phyloP scores from a whole-genome alignment of 2,888 invertebrate species.

The Hydroisotoma schaefferi region DNA sequence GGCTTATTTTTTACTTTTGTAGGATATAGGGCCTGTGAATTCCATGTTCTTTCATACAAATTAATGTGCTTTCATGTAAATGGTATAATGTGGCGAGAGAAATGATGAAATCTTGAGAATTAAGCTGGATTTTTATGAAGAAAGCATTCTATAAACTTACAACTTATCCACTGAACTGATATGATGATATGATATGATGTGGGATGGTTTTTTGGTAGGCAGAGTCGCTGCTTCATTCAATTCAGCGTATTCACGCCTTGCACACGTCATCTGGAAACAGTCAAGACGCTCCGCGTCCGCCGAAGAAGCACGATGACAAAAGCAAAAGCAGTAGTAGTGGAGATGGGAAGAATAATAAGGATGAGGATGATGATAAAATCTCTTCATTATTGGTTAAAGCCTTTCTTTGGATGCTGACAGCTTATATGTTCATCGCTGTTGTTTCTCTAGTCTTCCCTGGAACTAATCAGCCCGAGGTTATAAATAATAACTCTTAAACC shows the following conservation, averaged over 20 bases:
- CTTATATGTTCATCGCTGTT: constrained; percentile 69
- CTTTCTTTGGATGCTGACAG: constrained; percentile 73
- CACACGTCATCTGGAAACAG: neutral
- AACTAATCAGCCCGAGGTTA: constrained; percentile 71
- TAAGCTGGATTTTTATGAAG: too few relatives aligned
- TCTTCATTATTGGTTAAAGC: constrained; percentile 70
- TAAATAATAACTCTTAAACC: neutral
- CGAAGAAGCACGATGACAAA: constrained; percentile 9
- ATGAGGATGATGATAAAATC: constrained; percentile 67
- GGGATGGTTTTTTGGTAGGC: neutral
- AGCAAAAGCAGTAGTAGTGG: constrained; percentile 5
- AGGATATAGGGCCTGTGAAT: too few relatives aligned
- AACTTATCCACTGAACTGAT: too few relatives aligned
- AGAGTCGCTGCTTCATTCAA: neutral
- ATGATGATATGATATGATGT: too few relatives aligned
- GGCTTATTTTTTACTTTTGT: too few relatives aligned
- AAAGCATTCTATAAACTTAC: too few relatives aligned
- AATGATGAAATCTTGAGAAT: too few relatives aligned
- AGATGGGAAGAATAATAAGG: constrained; percentile 53
- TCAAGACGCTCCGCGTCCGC: constrained; percentile 1
- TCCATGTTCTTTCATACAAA: too few relatives aligned
- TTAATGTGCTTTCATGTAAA: too few relatives aligned
- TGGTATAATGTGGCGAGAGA: too few relatives aligned
- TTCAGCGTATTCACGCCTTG: neutral
- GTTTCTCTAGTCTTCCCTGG: constrained; percentile 69